These are phyloP conservation scores for Procambarus virginalis DNA, from an alignment of 1,140 invertebrate genomes.

Conservation along the genomic window DNA sequence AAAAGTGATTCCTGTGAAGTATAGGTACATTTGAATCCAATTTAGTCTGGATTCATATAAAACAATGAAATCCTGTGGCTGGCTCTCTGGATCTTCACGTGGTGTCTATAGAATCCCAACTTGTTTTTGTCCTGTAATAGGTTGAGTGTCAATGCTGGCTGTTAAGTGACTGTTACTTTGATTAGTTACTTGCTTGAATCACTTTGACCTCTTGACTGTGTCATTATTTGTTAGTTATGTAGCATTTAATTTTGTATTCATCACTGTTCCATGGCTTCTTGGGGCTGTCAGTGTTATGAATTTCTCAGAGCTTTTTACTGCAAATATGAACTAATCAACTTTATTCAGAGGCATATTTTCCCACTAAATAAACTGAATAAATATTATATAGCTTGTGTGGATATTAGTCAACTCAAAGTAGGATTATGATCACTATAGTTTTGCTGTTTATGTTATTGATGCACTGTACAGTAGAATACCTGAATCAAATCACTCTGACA, in stretches of 20 bases:
- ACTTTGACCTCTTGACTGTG: background rate
- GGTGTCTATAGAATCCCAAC: background rate
- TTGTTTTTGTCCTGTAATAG: background rate
- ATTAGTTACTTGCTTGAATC: background rate
- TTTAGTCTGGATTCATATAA: background rate
- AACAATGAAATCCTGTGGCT: background rate
- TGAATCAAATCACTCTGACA: background rate
- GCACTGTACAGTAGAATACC: constrained; percentile 6
- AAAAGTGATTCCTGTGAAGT: background rate
- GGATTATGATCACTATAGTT: background rate
- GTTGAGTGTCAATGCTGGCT: background rate
- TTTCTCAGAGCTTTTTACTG: background rate
- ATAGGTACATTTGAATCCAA: background rate
- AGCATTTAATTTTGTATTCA: background rate
- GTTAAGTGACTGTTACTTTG: background rate
- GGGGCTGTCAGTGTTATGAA: background rate
- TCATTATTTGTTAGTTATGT: background rate
- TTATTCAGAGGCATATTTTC: constrained; percentile 32
- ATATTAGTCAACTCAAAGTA: background rate
- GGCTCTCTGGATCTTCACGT: background rate
- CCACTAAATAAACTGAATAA: constrained; percentile 8
- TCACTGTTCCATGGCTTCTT: background rate
- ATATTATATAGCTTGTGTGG: constrained; percentile 9
- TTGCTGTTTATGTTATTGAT: background rate
- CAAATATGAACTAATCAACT: background rate